Base-by-base conservation (phyloP, 2,113 vertebrate species). In the Rhombomys opimus region DNA sequence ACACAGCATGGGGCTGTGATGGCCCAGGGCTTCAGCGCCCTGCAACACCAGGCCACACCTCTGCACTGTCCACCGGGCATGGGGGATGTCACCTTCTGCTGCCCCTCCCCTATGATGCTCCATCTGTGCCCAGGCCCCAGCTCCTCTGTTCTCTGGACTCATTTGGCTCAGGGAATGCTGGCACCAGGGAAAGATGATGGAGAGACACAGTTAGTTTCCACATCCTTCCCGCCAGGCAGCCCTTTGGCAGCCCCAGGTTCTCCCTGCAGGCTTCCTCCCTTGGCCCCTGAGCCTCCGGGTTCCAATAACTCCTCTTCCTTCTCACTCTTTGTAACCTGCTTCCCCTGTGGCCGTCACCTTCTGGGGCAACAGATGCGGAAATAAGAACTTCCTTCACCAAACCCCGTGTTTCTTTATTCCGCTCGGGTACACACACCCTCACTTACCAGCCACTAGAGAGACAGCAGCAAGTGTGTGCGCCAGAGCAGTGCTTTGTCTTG, bases 11-110 rank as follows among this genome's bases (percentile, higher is more conserved):
- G 20, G 7, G 18, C 87, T 41, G 22, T 41, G 68, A 90, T 35
- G 8, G 57, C 52, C 20, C n/a, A 72, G 63, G 57, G 15, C 2
- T 0, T 15, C 0, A n/a, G 22, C 13, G 0, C 50, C 68, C 72
- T 52, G 46, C 25, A 3, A 0, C 12, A 46, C 32, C 30, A 18
- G 0, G 4, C 0, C 5, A 35, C 46, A 14, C 5, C 1, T 6
- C 22, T 57, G 14, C 1, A 2, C 27, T 41, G 4, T 41, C 32
- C 17, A 25, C 70, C 14, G 10, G 63, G 18, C 3, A 2, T 1
- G 52, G 32, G 17, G 23, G 12, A 2, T 38, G 3, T n/a, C 50
- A 38, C 20, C 9, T 17, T 9, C 25, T 11, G 2, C 38, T 30
- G 0, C 22, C 7, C n/a, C 13, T 54, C 20, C 7, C 22, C 20